phyloP scores from a whole-genome alignment of 2,797 vertebrate genomes.

The Hippoglossus hippoglossus region DNA sequence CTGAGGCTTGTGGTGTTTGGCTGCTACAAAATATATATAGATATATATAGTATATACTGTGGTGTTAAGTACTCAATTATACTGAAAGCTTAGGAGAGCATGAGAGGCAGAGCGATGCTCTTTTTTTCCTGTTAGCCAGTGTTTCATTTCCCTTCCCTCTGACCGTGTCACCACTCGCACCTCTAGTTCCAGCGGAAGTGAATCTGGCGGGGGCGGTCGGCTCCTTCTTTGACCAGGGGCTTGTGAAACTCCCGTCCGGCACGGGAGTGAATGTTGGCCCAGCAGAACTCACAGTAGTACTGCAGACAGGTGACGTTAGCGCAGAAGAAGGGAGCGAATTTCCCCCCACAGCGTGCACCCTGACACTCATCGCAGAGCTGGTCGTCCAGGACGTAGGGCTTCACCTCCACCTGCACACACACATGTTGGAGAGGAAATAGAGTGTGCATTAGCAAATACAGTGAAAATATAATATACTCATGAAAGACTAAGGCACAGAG shows the following conservation, averaged over 20 bases:
- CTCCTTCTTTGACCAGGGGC: constrained; percentile 98
- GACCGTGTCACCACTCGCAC: constrained; percentile 69
- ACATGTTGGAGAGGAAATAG: neutral
- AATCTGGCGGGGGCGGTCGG: constrained; percentile 97
- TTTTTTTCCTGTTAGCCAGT: constrained; percentile 85
- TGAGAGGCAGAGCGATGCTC: constrained; percentile 91
- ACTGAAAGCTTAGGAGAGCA: constrained; percentile 89
- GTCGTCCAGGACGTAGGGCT: constrained; percentile 98
- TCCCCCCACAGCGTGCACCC: constrained; percentile 96
- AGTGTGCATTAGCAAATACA: neutral
- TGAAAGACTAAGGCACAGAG: neutral
- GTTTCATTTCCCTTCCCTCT: constrained; percentile 78
- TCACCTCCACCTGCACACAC: constrained; percentile 93
- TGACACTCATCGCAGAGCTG: constrained; percentile 99
- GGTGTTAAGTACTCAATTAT: constrained; percentile 87
- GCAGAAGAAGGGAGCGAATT: constrained; percentile 98
- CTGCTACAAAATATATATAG: constrained; percentile 97
- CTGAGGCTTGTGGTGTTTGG: constrained; percentile 98
- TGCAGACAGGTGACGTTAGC: constrained; percentile 99
- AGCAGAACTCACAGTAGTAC: constrained; percentile 99
- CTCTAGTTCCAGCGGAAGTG: constrained; percentile 99
- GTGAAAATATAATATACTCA: neutral
- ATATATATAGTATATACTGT: constrained; percentile 83
- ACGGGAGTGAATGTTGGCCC: constrained; percentile 99
- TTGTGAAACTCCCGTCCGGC: constrained; percentile 99